A percentile compares a stretch with the other conserved stretches of the same genome.
These are phyloP conservation scores for Anguilla anguilla DNA, from an alignment of 2,797 vertebrate species.

Conservation along the genomic window DNA sequence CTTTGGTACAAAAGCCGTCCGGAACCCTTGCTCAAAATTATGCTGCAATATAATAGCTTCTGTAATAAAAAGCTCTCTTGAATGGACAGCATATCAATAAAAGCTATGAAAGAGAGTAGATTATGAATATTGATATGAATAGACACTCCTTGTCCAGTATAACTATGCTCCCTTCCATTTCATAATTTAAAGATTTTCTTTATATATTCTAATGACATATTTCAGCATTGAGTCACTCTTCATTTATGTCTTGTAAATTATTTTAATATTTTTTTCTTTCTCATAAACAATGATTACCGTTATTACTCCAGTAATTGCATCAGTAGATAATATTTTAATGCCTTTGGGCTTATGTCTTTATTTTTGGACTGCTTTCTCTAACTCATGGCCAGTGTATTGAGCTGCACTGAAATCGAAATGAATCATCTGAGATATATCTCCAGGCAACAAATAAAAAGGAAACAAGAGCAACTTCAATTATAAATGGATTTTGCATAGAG, in stretches of 20 bases:
- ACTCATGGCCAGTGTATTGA: constrained; percentile 7
- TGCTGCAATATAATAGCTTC: not conserved
- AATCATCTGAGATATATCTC: not conserved
- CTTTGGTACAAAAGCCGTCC: not conserved
- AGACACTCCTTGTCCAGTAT: not conserved
- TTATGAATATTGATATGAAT: not conserved
- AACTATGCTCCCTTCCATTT: not conserved
- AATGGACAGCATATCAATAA: not conserved
- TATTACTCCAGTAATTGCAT: not conserved
- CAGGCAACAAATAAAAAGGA: constrained; percentile 38
- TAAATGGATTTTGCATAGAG: constrained; percentile 57
- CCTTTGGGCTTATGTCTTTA: not conserved
- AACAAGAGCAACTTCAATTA: constrained; percentile 50
- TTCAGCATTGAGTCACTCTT: not conserved
- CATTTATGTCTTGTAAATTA: not conserved
- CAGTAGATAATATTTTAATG: constrained; percentile 8
- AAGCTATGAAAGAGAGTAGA: not conserved
- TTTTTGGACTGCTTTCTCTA: not conserved
- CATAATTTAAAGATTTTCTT: not conserved
- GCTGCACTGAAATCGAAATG: constrained; percentile 11
- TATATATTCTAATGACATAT: not conserved
- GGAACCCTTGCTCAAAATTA: not conserved
- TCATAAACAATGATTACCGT: not conserved
- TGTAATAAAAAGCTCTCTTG: not conserved
- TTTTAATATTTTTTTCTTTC: not conserved